Evolutionary conservation across 2,113 vertebrate species (phyloP).

Genomic region (Rallus limicola): DNA sequence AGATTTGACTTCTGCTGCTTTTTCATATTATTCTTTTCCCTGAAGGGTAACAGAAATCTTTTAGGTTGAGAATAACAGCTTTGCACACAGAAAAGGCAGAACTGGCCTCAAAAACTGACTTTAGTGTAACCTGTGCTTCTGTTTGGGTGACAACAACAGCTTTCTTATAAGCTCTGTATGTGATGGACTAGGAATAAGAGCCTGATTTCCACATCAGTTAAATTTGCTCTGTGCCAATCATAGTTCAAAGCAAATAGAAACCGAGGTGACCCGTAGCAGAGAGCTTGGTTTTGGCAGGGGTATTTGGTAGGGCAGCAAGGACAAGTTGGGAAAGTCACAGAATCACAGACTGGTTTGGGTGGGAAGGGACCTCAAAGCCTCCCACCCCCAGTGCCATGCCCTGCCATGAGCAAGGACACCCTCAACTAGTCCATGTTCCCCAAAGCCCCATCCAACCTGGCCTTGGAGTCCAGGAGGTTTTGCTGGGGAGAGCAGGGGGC

Average conservation of each 20-base stretch:
- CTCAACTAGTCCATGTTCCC: neutral
- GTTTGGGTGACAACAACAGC: neutral
- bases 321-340: neutral
- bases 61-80: neutral
- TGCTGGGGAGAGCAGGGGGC: neutral
- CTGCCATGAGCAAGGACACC: neutral
- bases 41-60: neutral
- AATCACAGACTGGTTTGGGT: neutral
- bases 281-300: rapidly evolving
- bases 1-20: neutral
- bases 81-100: neutral
- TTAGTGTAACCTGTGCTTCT: neutral
- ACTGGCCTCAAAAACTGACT: neutral
- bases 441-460: neutral
- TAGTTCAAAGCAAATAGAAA: neutral
- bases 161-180: neutral
- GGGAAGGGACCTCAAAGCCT: neutral
- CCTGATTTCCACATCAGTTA: neutral
- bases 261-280: rapidly evolving
- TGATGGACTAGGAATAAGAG: neutral
- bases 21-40: neutral
- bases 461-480: neutral
- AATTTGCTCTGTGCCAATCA: neutral
- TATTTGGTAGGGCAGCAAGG: neutral
- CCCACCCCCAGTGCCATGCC: neutral